Conservation (phyloP, 2,113 vertebrate genomes). For the Clinocottus analis region DNA sequence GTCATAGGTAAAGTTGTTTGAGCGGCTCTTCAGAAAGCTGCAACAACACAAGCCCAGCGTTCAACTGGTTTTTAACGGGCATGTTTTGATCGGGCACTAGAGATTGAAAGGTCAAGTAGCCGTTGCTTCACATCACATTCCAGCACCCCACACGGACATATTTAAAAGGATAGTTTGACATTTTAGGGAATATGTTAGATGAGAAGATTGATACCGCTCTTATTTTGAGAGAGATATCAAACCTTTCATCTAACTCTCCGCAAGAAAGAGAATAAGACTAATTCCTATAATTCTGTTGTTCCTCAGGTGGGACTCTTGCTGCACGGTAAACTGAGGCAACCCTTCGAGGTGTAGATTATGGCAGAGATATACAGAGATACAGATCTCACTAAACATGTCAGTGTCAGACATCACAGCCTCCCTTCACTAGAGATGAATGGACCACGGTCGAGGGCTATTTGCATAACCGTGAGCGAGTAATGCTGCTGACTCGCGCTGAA, state of each 20-base stretch:
- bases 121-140: background rate
- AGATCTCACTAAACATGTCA: constrained; percentile 36
- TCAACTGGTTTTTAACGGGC: background rate
- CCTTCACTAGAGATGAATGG: constrained; percentile 35
- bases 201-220: background rate
- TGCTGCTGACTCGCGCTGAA: constrained; percentile 70
- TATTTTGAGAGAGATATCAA: background rate
- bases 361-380: constrained; percentile 16
- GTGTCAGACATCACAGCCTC: constrained; percentile 3
- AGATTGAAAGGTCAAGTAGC: constrained; percentile 5
- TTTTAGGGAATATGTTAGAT: background rate
- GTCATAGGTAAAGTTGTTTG: no score
- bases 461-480: constrained; percentile 49
- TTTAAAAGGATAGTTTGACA: background rate
- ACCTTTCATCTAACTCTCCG: background rate
- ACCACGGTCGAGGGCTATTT: constrained; percentile 40
- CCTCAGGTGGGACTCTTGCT: background rate
- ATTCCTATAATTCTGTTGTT: background rate
- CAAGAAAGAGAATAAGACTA: background rate
- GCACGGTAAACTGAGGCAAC: background rate
- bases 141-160: background rate
- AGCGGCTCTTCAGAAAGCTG: no score
- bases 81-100: background rate
- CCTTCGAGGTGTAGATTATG: background rate
- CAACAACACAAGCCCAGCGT: background rate